Base-by-base conservation (phyloP, 2,113 vertebrate species). In the Climacteris rufus region DNA sequence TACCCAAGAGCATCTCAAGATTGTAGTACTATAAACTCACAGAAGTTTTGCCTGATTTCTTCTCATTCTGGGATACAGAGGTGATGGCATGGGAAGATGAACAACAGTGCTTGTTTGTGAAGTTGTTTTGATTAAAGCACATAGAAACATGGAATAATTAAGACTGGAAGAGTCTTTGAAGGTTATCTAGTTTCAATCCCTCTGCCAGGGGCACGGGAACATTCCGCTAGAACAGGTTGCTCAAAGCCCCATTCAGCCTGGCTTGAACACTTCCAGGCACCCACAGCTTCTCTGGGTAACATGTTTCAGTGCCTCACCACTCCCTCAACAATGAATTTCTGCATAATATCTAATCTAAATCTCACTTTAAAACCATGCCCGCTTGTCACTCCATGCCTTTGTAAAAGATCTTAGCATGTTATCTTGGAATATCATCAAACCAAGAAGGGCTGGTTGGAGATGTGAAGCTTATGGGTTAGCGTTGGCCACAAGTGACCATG, bases 241-340 rank as follows among this genome's bases (percentile, higher is more conserved):
- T 60, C 30, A 50, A 70, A 70, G 15, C 25, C 25, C 25, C 21
- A 44, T 31, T 31, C 31, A 52, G 5, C 13, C 15, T 4, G 20
- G 24, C 37, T 52, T 24, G 20, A 60, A 42, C 37, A 30, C 1
- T 60, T 52, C 10, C 31, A 52, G 31, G 13, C 2, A 30, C 30
- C 25, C 16, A 44, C 25, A 52, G 8, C 13, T 52, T 71, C 54
- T 44, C 31, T 24, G 56, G 31, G 37, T 44, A 61, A 44, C 31
- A 30, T 19, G 7, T 52, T 52, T 49, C 39, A 52, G 56, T 44
- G 13, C 33, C 45, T 71, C 31, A 61, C 45, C 37, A 61, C 13
- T 5, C 3, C 3, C 33, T 25, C 6, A 24, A 31, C 10, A 52
- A 31, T 1, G 0, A 15, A 30, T 60, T 35, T 83, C 12, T 33